phyloP scores from a whole-genome alignment of 1,140 invertebrate species.

The Pseudomyrmex concolor region DNA sequence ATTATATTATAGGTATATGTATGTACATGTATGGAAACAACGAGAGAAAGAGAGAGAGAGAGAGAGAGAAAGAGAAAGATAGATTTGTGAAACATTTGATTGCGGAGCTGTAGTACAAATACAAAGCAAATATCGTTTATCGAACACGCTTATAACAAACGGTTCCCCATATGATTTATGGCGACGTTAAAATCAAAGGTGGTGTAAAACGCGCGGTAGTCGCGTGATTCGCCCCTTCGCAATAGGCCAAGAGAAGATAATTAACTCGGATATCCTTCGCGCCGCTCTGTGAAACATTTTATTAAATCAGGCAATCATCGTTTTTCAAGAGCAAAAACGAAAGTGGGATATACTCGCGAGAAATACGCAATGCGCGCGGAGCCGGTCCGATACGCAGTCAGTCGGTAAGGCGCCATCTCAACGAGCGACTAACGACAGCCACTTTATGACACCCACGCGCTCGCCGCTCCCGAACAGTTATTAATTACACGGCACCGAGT shows the following conservation, averaged over 20 bases:
- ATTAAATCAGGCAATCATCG: conserved; percentile 55
- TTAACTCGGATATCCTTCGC: conserved; percentile 43
- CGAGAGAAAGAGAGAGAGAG: background rate
- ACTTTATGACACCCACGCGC: conserved; percentile 62
- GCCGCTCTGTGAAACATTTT: conserved; percentile 27
- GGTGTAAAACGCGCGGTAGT: conserved; percentile 19
- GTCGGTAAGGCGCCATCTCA: conserved; percentile 47
- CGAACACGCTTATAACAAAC: conserved; percentile 9
- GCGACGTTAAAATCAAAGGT: conserved; percentile 31
- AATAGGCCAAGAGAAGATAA: conserved; percentile 43
- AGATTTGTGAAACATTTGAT: conserved; percentile 3
- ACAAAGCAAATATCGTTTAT: conserved; percentile 39
- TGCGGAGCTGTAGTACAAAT: conserved; percentile 27
- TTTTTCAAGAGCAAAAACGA: conserved; percentile 10
- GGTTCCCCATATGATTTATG: conserved; percentile 34
- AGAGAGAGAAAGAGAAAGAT: too few species aligned
- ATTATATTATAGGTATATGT: background rate
- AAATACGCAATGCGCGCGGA: conserved; percentile 13
- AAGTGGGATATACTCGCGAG: background rate
- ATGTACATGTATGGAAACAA: background rate
- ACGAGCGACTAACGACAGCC: conserved; percentile 64
- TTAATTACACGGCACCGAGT: conserved; percentile 57
- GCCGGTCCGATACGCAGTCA: conserved; percentile 19
- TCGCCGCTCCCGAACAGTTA: conserved; percentile 57
- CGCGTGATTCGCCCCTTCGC: conserved; percentile 47